Evolutionary conservation across 2,888 invertebrate genomes (phyloP).

Genomic region (Eupithecia insigniata): DNA sequence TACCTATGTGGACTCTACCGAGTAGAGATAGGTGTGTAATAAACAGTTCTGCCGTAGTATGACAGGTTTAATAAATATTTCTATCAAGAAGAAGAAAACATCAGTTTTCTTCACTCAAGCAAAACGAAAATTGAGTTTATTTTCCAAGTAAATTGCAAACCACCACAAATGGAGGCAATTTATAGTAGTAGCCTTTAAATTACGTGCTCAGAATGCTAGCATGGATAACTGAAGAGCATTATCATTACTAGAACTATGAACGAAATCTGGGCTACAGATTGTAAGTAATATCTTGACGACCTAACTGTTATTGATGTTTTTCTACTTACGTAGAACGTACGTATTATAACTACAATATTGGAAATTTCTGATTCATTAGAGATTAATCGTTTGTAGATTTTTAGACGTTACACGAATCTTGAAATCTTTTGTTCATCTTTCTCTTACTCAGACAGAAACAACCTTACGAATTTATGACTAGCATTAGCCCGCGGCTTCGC

Average conservation of each 20-base stretch:
- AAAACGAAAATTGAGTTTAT: constrained; percentile 27
- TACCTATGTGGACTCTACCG: background rate
- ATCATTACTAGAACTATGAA: constrained; percentile 35
- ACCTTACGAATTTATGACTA: background rate
- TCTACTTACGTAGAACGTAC: background rate
- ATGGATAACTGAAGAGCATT: constrained; percentile 39
- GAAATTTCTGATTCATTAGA: background rate
- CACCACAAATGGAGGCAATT: constrained; percentile 37
- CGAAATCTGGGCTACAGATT: constrained; percentile 38
- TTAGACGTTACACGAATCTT: background rate
- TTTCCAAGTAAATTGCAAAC: constrained; percentile 35
- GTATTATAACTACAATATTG: background rate
- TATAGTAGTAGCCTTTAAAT: constrained; percentile 39
- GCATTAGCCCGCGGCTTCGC: background rate
- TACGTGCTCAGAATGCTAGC: constrained; percentile 43
- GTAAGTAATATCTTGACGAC: constrained; percentile 23
- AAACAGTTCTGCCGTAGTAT: background rate
- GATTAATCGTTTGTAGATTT: background rate
- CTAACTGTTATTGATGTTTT: background rate
- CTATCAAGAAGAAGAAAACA: background rate
- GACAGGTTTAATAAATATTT: constrained; percentile 1
- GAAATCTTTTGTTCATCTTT: background rate
- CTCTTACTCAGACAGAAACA: background rate
- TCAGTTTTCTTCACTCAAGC: constrained; percentile 8
- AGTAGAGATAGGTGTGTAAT: background rate